Evolutionary conservation across 2,888 invertebrate species (phyloP).

Genomic region (Choreutis nemorana): DNA sequence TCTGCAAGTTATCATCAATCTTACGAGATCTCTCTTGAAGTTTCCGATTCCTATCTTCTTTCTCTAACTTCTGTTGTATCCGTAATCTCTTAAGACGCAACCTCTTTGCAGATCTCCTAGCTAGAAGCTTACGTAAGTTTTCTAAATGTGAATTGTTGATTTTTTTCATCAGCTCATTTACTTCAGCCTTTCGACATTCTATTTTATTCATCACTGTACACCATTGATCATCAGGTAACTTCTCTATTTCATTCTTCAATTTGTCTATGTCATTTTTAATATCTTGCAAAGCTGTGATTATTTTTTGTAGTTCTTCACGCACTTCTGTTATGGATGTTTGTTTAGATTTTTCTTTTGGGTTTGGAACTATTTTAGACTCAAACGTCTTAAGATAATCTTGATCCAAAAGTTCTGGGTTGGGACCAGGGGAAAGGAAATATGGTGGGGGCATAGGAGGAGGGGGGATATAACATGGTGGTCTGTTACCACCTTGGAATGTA

Average conservation of each 20-base stretch:
- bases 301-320: constrained; percentile 20
- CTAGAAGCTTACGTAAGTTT: constrained; percentile 40
- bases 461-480: constrained; percentile 14
- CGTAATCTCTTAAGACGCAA: constrained; percentile 48
- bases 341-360: constrained; percentile 6
- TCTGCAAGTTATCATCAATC: constrained; percentile 73
- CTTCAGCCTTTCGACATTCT: constrained; percentile 47
- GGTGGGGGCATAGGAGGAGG: constrained; percentile 26
- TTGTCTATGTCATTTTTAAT: constrained; percentile 33
- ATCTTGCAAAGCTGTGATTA: constrained; percentile 20
- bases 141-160: constrained; percentile 45
- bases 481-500: constrained; percentile 42
- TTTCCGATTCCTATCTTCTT: constrained; percentile 35
- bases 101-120: constrained; percentile 53
- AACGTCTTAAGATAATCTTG: constrained; percentile 30
- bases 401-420: constrained; percentile 17
- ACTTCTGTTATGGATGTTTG: constrained; percentile 24
- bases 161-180: constrained; percentile 38
- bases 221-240: constrained; percentile 65
- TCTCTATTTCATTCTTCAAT: constrained; percentile 38
- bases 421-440: constrained; percentile 18
- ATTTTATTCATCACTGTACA: constrained; percentile 51
- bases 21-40: constrained; percentile 62
- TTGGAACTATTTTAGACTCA: constrained; percentile 15
- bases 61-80: constrained; percentile 32